Evolutionary conservation across 2,113 vertebrate genomes (phyloP).

Genomic region (Oxygymnocypris stewartii): DNA sequence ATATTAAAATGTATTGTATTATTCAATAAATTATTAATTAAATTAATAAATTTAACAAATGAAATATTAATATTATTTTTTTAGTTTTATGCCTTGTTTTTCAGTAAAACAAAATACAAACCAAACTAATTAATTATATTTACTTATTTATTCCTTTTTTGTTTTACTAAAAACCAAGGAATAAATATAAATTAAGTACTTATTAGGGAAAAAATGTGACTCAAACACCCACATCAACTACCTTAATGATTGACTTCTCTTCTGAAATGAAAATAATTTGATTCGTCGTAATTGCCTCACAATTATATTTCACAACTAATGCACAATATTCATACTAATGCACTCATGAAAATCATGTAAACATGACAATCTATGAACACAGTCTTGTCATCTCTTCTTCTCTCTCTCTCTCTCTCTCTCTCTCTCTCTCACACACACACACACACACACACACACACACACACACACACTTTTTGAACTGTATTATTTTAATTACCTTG

Average conservation of each 20-base stretch:
- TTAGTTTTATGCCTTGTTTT: no score
- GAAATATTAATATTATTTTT: background rate
- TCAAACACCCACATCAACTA: background rate
- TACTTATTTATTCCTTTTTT: no score
- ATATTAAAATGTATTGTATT: background rate
- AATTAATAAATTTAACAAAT: background rate
- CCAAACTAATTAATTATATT: no score
- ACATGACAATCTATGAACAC: conserved; percentile 13
- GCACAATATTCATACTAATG: background rate
- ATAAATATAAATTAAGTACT: background rate
- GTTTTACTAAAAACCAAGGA: no score
- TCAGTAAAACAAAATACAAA: no score
- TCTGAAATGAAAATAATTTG: background rate
- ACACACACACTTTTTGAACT: background rate
- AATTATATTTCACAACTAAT: background rate
- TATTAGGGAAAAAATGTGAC: background rate
- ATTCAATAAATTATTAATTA: no score
- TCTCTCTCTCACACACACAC: no score
- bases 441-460: no score
- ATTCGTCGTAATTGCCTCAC: background rate
- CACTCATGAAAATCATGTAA: conserved; percentile 23
- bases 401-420: no score
- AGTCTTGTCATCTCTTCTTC: conserved; percentile 8
- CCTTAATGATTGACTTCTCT: background rate
- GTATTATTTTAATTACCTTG: conserved; percentile 4